These are phyloP conservation scores for Dipodomys spectabilis DNA, from an alignment of 2,113 vertebrate species.

Conservation along the genomic window DNA sequence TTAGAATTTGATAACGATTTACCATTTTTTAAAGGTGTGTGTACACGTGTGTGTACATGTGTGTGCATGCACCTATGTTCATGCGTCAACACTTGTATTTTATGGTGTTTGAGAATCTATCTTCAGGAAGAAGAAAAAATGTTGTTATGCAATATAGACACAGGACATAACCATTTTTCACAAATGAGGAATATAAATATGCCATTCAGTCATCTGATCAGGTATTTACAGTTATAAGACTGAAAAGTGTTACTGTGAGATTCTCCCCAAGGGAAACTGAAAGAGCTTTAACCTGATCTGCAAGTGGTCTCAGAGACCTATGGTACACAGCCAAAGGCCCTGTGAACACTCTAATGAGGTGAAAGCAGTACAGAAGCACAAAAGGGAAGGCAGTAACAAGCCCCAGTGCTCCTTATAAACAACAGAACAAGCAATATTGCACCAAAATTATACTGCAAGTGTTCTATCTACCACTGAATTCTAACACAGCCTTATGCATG, in stretches of 20 bases:
- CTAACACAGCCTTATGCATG: too few relatives aligned
- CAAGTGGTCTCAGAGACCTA: background rate
- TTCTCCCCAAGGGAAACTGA: background rate
- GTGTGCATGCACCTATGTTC: background rate
- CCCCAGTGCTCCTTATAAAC: background rate
- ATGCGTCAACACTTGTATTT: background rate
- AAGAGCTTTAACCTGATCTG: background rate
- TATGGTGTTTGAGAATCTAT: background rate
- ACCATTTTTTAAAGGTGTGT: background rate
- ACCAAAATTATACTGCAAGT: background rate
- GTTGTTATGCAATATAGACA: background rate
- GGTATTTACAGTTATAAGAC: background rate
- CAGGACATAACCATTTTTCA: background rate
- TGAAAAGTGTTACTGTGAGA: background rate
- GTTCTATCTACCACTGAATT: background rate
- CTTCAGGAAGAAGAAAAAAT: background rate
- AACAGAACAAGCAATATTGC: background rate
- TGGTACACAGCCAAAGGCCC: background rate
- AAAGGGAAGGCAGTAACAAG: background rate
- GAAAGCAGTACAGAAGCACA: background rate
- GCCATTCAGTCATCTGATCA: background rate
- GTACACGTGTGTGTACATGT: background rate
- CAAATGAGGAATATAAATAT: background rate
- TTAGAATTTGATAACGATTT: conserved; percentile 3
- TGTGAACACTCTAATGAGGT: background rate